Percentiles rank a stretch among this genome's conserved stretches.
These are phyloP conservation scores for Psilopsiagon aurifrons DNA, from an alignment of 2,113 vertebrate species.

Conservation along the genomic window DNA sequence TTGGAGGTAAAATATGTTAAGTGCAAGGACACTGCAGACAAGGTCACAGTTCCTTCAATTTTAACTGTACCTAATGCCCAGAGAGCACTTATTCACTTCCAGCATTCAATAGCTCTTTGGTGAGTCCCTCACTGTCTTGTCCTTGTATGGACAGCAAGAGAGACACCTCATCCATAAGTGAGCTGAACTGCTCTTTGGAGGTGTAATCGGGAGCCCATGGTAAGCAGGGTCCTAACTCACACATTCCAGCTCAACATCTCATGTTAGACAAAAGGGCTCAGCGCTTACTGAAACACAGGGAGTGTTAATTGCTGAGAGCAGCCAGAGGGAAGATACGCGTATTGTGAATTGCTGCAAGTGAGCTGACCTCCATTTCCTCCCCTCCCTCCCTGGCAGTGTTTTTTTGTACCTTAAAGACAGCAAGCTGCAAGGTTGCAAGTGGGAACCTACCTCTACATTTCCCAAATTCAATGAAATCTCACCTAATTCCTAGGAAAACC, in stretches of 20 bases:
- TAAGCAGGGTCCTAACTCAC: background rate
- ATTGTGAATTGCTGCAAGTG: background rate
- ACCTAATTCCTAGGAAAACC: background rate
- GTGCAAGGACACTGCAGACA: background rate
- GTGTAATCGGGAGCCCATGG: background rate
- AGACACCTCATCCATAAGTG: background rate
- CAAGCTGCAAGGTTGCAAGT: background rate
- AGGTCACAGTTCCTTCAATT: background rate
- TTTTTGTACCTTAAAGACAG: background rate
- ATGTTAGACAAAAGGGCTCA: fast-evolving
- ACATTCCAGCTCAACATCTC: background rate
- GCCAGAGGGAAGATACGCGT: fast-evolving
- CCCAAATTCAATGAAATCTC: background rate
- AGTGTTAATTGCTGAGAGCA: background rate
- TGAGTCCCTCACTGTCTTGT: background rate
- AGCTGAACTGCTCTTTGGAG: background rate
- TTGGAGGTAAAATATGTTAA: background rate
- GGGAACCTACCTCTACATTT: background rate
- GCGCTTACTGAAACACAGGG: background rate
- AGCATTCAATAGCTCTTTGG: background rate
- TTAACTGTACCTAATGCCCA: background rate
- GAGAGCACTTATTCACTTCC: background rate
- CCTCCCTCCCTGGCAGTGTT: background rate
- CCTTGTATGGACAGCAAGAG: background rate
- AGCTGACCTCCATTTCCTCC: fast-evolving